These are phyloP conservation scores for Seriola dumerili DNA, from an alignment of 2,113 vertebrate species.

Conservation along the genomic window DNA sequence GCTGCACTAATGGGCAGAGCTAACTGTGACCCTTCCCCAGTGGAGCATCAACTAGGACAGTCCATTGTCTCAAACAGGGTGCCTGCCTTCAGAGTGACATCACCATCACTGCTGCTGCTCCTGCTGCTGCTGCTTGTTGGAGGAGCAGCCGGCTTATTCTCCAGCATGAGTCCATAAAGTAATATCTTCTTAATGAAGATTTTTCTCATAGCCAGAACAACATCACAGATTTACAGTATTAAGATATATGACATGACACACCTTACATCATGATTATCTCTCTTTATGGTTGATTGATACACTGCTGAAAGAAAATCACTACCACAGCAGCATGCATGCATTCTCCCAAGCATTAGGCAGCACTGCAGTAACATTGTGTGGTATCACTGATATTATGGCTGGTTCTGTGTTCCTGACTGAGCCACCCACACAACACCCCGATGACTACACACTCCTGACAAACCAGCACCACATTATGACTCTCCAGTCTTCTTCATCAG, in stretches of 20 bases:
- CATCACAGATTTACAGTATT: background rate
- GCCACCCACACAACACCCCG: constrained; percentile 62
- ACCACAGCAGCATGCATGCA: background rate
- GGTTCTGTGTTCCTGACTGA: constrained; percentile 57
- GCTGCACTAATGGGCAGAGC: constrained; percentile 77
- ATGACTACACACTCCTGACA: constrained; percentile 45
- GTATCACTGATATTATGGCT: constrained; percentile 58
- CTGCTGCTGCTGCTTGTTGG: background rate
- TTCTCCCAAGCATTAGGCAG: constrained; percentile 34
- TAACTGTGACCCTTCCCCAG: constrained; percentile 78
- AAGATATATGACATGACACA: background rate
- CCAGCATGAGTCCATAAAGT: constrained; percentile 51
- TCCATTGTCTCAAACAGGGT: constrained; percentile 80
- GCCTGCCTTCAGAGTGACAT: constrained; percentile 69
- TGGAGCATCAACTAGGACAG: constrained; percentile 70
- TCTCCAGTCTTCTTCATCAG: constrained; percentile 14
- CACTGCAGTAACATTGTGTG: constrained; percentile 64
- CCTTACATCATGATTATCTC: constrained; percentile 3
- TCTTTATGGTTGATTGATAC: background rate
- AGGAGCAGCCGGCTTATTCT: constrained; percentile 48
- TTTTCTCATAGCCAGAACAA: background rate
- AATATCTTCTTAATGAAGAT: background rate
- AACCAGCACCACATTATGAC: constrained; percentile 42
- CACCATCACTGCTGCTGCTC: constrained; percentile 51
- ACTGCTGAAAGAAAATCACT: background rate